These are phyloP conservation scores for Notodonta ziczac DNA, from an alignment of 2,888 invertebrate species.

Conservation along the genomic window DNA sequence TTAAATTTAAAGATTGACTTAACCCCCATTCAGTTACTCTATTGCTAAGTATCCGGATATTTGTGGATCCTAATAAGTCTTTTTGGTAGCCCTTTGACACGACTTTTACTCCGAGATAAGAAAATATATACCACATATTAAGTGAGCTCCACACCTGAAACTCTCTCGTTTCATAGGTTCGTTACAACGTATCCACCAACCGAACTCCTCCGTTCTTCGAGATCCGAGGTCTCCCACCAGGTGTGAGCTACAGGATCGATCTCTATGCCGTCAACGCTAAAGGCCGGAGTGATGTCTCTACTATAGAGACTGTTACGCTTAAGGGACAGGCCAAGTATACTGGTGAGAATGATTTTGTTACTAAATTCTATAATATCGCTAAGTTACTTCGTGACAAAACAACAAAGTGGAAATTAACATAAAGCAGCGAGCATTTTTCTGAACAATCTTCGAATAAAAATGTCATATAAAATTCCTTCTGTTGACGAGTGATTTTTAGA, in stretches of 20 bases:
- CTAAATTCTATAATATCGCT: neutral
- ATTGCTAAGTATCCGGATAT: no score
- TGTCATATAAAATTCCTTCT: no score
- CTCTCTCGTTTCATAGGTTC: conserved; percentile 65
- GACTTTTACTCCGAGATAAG: no score
- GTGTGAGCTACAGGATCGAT: conserved; percentile 91
- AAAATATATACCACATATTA: no score
- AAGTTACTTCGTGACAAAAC: neutral
- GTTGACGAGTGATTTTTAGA: neutral
- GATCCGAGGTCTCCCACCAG: conserved; percentile 88
- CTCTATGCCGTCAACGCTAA: conserved; percentile 95
- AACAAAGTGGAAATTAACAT: no score
- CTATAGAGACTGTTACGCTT: conserved; percentile 93
- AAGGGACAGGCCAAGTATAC: conserved; percentile 95
- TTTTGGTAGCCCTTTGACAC: no score
- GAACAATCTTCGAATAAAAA: no score
- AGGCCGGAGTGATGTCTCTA: conserved; percentile 92
- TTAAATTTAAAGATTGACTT: neutral
- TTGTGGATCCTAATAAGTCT: no score
- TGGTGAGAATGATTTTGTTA: conserved; percentile 80
- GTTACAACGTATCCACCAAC: conserved; percentile 86
- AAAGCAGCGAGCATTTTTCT: no score
- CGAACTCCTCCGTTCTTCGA: conserved; percentile 88
- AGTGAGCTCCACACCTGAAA: neutral
- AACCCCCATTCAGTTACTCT: no score